A percentile compares a stretch with the other conserved stretches of the same genome.
phyloP scores from a whole-genome alignment of 1,140 invertebrate species.

The Cotesia vestalis region DNA sequence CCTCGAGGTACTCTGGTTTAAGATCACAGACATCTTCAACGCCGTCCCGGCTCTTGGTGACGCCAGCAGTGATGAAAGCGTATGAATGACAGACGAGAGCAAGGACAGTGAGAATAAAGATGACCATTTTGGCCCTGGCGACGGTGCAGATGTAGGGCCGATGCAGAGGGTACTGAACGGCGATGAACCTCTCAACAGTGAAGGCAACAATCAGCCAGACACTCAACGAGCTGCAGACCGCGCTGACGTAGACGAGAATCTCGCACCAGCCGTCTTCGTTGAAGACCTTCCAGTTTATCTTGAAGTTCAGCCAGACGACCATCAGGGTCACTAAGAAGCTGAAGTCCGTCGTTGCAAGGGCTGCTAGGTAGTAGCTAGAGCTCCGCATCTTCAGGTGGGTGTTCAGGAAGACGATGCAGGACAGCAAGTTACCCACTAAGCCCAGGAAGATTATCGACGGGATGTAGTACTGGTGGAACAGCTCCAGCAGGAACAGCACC shows the following conservation, averaged over 20 bases:
- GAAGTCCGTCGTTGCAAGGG: constrained; percentile 68
- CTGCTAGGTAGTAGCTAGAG: constrained; percentile 71
- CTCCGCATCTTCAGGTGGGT: constrained; percentile 69
- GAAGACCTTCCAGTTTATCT: constrained; percentile 64
- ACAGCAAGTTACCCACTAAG: constrained; percentile 68
- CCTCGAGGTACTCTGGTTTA: constrained; percentile 59
- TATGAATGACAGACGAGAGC: constrained; percentile 67
- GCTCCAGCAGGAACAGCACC: constrained; percentile 61
- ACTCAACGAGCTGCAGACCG: constrained; percentile 69
- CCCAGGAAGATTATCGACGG: constrained; percentile 68
- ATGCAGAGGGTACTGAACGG: constrained; percentile 73
- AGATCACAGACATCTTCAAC: constrained; percentile 61
- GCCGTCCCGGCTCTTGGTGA: constrained; percentile 54
- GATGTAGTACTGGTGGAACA: constrained; percentile 67
- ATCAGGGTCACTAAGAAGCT: constrained; percentile 66
- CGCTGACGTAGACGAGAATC: constrained; percentile 67
- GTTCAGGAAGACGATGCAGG: constrained; percentile 69
- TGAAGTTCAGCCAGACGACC: constrained; percentile 68
- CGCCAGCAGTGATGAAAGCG: constrained; percentile 64
- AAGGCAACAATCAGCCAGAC: constrained; percentile 74
- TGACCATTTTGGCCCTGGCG: constrained; percentile 68
- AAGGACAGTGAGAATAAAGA: constrained; percentile 59
- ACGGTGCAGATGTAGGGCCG: constrained; percentile 73
- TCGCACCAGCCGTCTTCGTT: constrained; percentile 70
- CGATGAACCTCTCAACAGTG: constrained; percentile 73